Conservation (phyloP, 1,140 invertebrate species). For the Bombus cullumanus region DNA sequence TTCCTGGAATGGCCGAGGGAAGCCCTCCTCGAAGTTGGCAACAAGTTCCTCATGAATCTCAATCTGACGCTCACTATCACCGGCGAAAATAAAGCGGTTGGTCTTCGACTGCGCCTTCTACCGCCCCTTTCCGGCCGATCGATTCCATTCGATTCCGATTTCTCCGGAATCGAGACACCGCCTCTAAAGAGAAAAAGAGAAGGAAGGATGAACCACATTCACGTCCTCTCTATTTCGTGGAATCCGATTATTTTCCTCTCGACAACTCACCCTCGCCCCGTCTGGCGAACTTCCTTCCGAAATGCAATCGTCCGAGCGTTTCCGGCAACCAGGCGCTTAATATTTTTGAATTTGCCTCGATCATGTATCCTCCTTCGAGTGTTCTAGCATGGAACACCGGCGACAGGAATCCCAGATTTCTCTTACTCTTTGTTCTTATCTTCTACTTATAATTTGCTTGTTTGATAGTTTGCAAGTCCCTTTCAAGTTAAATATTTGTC, state of each 20-base stretch:
- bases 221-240: slow-evolving; percentile 37
- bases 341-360: slow-evolving; percentile 42
- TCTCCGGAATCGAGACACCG: slow-evolving; percentile 44
- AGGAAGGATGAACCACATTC: neutral
- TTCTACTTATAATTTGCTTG: neutral
- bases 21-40: slow-evolving; percentile 92
- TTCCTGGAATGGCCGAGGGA: slow-evolving; percentile 93
- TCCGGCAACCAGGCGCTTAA: slow-evolving; percentile 32
- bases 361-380: neutral
- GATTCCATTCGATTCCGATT: slow-evolving; percentile 65
- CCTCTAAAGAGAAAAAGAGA: neutral
- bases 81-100: slow-evolving; percentile 81
- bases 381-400: too few relatives aligned
- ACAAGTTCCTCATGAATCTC: slow-evolving; percentile 87
- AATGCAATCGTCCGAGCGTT: slow-evolving; percentile 31
- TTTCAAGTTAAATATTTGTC: neutral
- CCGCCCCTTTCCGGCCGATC: slow-evolving; percentile 59
- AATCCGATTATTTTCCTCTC: slow-evolving; percentile 70
- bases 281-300: slow-evolving; percentile 46
- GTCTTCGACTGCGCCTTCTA: slow-evolving; percentile 30
- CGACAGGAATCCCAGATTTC: neutral
- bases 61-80: slow-evolving; percentile 87
- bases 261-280: slow-evolving; percentile 48
- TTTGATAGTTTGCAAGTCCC: neutral
- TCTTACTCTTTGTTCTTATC: neutral